Conservation (phyloP, 2,888 invertebrate species). For the Pyralis farinalis region DNA sequence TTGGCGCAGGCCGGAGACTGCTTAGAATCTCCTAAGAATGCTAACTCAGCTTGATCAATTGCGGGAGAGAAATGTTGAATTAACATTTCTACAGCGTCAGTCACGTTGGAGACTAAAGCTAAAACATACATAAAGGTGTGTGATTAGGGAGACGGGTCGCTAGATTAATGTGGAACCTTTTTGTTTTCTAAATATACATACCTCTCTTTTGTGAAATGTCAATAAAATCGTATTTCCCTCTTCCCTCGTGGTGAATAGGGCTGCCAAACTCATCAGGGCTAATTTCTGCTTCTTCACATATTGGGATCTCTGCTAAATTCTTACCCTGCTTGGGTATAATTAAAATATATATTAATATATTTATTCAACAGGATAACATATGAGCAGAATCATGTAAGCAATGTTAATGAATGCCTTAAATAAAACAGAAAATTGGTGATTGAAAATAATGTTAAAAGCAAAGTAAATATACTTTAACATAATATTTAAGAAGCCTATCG, state of each 20-base stretch:
- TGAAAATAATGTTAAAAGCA: constrained; percentile 15
- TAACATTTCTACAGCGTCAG: constrained; percentile 87
- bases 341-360: not conserved
- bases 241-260: constrained; percentile 64
- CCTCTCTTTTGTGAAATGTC: constrained; percentile 83
- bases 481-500: constrained; percentile 8
- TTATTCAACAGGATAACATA: not conserved
- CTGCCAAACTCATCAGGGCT: constrained; percentile 82
- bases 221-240: constrained; percentile 68
- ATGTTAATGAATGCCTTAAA: not conserved
- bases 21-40: constrained; percentile 80
- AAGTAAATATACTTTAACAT: constrained; percentile 9
- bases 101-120: constrained; percentile 87
- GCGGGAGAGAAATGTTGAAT: constrained; percentile 86
- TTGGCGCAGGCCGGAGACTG: constrained; percentile 85
- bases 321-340: constrained; percentile 55
- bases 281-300: constrained; percentile 83
- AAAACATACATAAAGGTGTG: constrained; percentile 30
- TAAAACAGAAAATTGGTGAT: constrained; percentile 1
- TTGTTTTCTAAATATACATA: constrained; percentile 25
- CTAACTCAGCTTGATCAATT: constrained; percentile 83
- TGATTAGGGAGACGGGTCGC: too few species aligned
- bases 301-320: constrained; percentile 83
- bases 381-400: not conserved
- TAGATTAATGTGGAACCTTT: too few species aligned